These are phyloP conservation scores for Nipponacmea schrenckii DNA, from an alignment of 2,888 invertebrate species.

Conservation along the genomic window DNA sequence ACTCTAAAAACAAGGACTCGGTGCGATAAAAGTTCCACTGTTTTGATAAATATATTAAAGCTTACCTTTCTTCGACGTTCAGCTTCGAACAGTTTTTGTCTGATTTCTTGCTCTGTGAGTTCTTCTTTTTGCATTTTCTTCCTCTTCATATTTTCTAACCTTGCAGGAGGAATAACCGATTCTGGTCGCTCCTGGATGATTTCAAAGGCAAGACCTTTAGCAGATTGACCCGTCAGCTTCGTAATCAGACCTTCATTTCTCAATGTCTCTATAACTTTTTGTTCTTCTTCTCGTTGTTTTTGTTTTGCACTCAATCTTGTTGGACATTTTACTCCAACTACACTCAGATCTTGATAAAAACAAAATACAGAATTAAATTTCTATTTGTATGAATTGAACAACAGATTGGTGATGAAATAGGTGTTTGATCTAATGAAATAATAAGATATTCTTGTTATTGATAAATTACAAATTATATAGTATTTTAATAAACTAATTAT, in stretches of 20 bases:
- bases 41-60: no score
- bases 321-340: constrained; percentile 61
- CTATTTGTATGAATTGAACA: no score
- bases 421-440: no score
- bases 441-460: no score
- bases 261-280: constrained; percentile 61
- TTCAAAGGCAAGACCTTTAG: constrained; percentile 63
- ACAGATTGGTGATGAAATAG: no score
- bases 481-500: no score
- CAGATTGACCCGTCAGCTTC: constrained; percentile 58
- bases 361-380: neutral
- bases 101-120: constrained; percentile 60
- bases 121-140: constrained; percentile 52
- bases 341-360: constrained; percentile 53
- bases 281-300: constrained; percentile 61
- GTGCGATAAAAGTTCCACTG: no score
- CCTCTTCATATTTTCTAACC: constrained; percentile 57
- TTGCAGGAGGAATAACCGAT: constrained; percentile 48
- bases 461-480: no score
- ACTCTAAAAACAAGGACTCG: no score
- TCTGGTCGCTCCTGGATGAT: constrained; percentile 41
- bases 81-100: constrained; percentile 57
- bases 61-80: constrained; percentile 60
- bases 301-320: constrained; percentile 65
- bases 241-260: constrained; percentile 67